Evolutionary conservation across 2,888 invertebrate species (phyloP), one percentile per base, ranked within the genome.

Genomic region (Lepetodrilus schrolli): DNA sequence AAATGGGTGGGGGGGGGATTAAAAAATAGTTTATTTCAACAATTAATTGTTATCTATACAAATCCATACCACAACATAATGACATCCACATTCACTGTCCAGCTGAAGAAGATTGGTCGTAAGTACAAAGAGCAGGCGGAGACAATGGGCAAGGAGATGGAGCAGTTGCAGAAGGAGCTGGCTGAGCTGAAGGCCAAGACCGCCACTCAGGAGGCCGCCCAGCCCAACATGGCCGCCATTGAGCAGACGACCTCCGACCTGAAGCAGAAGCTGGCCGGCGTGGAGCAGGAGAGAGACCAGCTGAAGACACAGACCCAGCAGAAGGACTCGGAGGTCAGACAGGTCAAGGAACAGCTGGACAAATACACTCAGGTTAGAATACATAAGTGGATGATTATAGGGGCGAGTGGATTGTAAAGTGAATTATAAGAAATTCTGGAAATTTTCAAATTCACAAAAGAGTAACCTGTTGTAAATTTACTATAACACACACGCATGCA

Each of bases 81-180:
- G n/a, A n/a, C n/a, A n/a, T n/a, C n/a, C n/a, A n/a, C n/a, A n/a
- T n/a, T n/a, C n/a, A n/a, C n/a, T n/a, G n/a, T 72, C 21, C 81
- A 91, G 90, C 83, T 92, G 69, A 93, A 95, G 82, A 96, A 95
- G 89, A 96, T 98, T 81, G 98, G 97, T 4, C 95, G 96, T 86
- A 96, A 96, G 86, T 98, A 97, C 89, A 97, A 97, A 90, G 94
- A 96, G 75, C 92, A 98, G 78, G 93, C 97, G 70, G 95, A 95
- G 89, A 97, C 96, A 93, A 75, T 81, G 8, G 69, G 48, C 10
- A 84, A 84, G 71, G 93, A 93, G 87, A 73, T 88, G 76, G 70
- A 43, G 8, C 20, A 72, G 7, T 48, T 65, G 23, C 73, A 75
- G 17, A 77, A 78, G 37, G 82, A 82, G 21, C 48, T 80, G 69